These are phyloP conservation scores for Gymnothorax reevesii DNA, from an alignment of 2,797 vertebrate species.

Conservation along the genomic window DNA sequence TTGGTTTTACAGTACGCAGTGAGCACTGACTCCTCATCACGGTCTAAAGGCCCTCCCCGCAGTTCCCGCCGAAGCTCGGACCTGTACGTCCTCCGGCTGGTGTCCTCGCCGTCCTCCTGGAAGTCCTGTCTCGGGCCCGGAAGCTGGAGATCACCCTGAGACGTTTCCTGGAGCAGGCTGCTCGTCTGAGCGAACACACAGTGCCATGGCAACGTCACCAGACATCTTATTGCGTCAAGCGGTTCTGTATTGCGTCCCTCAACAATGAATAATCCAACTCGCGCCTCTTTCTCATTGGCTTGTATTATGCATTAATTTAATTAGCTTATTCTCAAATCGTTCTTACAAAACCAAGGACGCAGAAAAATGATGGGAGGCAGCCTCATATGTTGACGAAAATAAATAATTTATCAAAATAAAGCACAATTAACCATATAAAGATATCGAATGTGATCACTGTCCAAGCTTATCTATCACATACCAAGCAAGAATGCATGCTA, in stretches of 20 bases:
- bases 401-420: not conserved
- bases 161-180: constrained; percentile 84
- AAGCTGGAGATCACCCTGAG: constrained; percentile 83
- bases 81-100: constrained; percentile 90
- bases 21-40: not conserved
- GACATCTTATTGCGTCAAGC: no score
- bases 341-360: not conserved
- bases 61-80: constrained; percentile 44
- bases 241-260: not conserved
- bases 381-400: not conserved
- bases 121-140: constrained; percentile 77
- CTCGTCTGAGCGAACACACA: constrained; percentile 70
- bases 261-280: not conserved
- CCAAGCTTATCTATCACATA: not conserved
- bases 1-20: not conserved
- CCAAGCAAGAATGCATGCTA: not conserved
- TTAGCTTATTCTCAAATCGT: not conserved
- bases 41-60: not conserved
- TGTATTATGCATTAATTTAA: not conserved
- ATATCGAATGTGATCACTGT: not conserved
- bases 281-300: not conserved
- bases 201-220: not conserved
- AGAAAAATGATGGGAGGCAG: not conserved
- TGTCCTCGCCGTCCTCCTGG: constrained; percentile 87
- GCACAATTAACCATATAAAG: not conserved